Percentiles rank a stretch among this genome's conserved stretches.
Conservation (phyloP, 1,140 invertebrate genomes). For the Chrysopa pallens region DNA sequence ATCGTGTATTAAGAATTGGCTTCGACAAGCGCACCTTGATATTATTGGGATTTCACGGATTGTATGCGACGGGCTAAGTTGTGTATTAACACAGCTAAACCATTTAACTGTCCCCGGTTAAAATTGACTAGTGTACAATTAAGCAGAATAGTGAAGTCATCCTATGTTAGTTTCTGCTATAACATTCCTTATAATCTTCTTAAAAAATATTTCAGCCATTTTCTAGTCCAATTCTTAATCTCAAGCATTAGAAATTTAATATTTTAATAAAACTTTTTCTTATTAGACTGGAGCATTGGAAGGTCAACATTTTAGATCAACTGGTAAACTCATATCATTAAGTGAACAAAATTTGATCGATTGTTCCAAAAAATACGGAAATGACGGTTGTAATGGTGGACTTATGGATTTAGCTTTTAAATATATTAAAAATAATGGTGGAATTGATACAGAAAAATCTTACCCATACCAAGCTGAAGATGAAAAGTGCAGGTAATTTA, state of each 20-base stretch:
- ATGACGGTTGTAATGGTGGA: constrained; percentile 91
- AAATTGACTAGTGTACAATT: no score
- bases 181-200: no score
- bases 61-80: no score
- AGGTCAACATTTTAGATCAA: constrained; percentile 83
- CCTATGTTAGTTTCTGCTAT: no score
- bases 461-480: constrained; percentile 76
- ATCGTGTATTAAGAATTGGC: no score
- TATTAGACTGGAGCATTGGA: constrained; percentile 81
- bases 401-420: constrained; percentile 85
- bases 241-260: constrained; percentile 1
- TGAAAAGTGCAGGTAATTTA: constrained; percentile 36
- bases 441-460: constrained; percentile 78
- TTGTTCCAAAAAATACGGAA: constrained; percentile 78
- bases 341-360: constrained; percentile 97
- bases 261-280: constrained; percentile 6
- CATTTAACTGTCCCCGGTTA: no score
- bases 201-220: no score
- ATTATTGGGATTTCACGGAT: no score
- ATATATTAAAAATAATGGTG: constrained; percentile 80
- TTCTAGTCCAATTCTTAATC: no score
- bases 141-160: no score
- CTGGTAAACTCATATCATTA: constrained; percentile 68
- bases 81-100: no score
- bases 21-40: no score